These are phyloP conservation scores for Lutraria rhynchaena DNA, from an alignment of 1,140 invertebrate genomes.

Conservation along the genomic window DNA sequence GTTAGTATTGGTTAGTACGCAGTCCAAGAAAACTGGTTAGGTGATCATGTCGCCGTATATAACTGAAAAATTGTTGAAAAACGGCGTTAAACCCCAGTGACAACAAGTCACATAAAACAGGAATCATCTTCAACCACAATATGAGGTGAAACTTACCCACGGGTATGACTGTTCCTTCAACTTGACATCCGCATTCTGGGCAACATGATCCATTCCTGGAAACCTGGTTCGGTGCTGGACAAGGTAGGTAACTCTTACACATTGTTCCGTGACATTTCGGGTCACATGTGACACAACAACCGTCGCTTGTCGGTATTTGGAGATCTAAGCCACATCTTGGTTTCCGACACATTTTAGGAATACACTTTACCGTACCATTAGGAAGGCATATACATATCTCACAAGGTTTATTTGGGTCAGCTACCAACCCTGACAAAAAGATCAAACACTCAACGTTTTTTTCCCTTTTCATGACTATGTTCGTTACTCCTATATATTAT, in stretches of 20 bases:
- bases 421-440: background rate
- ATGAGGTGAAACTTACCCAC: background rate
- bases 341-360: background rate
- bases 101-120: too few species aligned
- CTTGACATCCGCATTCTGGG: background rate
- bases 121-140: too few species aligned
- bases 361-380: background rate
- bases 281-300: conserved; percentile 15
- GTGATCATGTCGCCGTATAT: too few species aligned
- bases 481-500: too few species aligned
- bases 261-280: background rate
- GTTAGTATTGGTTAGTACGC: too few species aligned
- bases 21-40: too few species aligned
- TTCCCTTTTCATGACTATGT: too few species aligned
- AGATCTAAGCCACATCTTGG: background rate
- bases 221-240: background rate
- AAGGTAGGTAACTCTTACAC: background rate
- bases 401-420: conserved; percentile 1
- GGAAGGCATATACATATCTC: background rate
- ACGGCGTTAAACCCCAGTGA: too few species aligned
- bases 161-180: background rate
- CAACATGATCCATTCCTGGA: conserved; percentile 3
- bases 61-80: too few species aligned
- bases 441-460: too few species aligned
- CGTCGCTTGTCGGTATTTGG: background rate